Evolutionary conservation across 2,113 vertebrate genomes (phyloP), one percentile per base, ranked within the genome.

Genomic region (Paralichthys olivaceus): DNA sequence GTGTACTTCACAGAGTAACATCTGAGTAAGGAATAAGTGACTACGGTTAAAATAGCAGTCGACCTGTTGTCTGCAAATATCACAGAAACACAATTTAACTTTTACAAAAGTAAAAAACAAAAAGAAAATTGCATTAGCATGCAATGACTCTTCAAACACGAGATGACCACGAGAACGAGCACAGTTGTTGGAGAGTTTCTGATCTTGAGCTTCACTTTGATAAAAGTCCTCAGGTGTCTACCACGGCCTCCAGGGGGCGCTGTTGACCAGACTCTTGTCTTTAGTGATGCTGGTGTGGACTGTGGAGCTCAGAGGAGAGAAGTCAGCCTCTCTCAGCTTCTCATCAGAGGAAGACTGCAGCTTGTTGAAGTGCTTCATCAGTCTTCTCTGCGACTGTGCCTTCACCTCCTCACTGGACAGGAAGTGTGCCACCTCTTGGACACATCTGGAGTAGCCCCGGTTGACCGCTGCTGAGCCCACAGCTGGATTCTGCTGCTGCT

Each of bases 161-260:
- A 40, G 37, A 40, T 40, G 37, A 40, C 37, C 37, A 3, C 9
- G 11, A 40, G 37, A 40, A 12, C 37, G 0, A 34, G 29, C 29
- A 32, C 29, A 32, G 32, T 34, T 34, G 32, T 34, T 34, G 32
- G 32, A 32, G 32, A 32, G 32, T 7, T 34, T 34, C n/a, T 34
- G 7, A 5, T 34, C 32, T 34, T 34, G 32, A 40, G 37, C 37
- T 40, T 40, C 37, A 40, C 37, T 12, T 40, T 11, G 37, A 40
- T 3, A 40, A 40, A 40, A 40, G 37, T 40, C 37, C 37, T 40
- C 0, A 56, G 66, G 53, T 26, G 54, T 89, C 92, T 89, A 90
- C 91, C 91, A 94, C 4, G 90, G 91, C 79, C 92, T 90, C 90
- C 89, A 91, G 67, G n/a, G 81, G 88, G 55, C 19, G 66, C 67